Percentiles rank a stretch among this genome's conserved stretches.
Evolutionary conservation across 2,113 vertebrate species (phyloP).

Genomic region (Lasiurus borealis): DNA sequence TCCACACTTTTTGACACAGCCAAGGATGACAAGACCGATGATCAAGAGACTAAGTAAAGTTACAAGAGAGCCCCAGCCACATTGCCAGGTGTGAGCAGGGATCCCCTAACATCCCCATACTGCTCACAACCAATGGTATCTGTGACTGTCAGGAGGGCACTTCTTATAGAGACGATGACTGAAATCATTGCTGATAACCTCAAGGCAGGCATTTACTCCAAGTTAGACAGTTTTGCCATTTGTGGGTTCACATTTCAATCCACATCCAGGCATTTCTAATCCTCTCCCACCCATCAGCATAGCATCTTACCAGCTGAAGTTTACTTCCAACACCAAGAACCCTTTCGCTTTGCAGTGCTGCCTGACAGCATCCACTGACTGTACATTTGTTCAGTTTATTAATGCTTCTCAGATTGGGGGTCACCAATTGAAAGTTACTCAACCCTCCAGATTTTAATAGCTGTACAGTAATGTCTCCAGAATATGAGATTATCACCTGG

Average conservation of each 20-base stretch:
- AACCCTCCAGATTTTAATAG: neutral
- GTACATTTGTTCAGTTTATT: neutral
- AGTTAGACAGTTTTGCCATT: slow-evolving; percentile 86
- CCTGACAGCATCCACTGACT: neutral
- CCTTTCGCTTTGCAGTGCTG: neutral
- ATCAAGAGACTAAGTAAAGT: slow-evolving; percentile 88
- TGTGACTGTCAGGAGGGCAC: slow-evolving; percentile 82
- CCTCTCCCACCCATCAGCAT: slow-evolving; percentile 85
- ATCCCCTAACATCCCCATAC: slow-evolving; percentile 86
- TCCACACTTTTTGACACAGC: slow-evolving; percentile 88
- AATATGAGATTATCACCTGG: neutral
- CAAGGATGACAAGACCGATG: slow-evolving; percentile 86
- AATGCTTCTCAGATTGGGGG: neutral
- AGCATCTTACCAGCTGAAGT: slow-evolving; percentile 80
- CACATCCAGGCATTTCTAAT: slow-evolving; percentile 86
- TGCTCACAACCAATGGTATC: slow-evolving; percentile 89
- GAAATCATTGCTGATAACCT: slow-evolving; percentile 84
- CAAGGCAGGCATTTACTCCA: slow-evolving; percentile 85
- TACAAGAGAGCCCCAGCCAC: slow-evolving; percentile 87
- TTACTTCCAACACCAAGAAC: neutral
- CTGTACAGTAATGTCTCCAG: neutral
- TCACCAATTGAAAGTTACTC: neutral
- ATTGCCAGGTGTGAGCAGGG: slow-evolving; percentile 85
- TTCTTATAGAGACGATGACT: slow-evolving; percentile 87
- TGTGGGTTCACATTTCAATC: slow-evolving; percentile 88